Evolutionary conservation across 2,797 vertebrate species (phyloP), one percentile per base, ranked within the genome.

Genomic region (Acanthopagrus latus): DNA sequence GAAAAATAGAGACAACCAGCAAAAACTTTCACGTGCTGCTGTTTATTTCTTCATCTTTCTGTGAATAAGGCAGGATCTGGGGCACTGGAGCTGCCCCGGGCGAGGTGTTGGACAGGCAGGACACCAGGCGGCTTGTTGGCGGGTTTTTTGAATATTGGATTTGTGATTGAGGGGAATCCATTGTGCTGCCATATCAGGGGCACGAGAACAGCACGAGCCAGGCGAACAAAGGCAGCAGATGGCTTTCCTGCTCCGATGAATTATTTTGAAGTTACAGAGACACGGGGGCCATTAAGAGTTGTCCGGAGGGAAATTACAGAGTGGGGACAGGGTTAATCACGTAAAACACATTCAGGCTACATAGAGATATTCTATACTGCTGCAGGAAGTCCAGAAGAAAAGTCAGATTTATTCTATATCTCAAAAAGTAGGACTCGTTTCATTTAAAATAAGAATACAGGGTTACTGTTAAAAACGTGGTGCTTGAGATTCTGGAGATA

Each of bases 191-290:
- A 82, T 87, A 92, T 94, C 85, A 89, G 80, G 88, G 87, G 93
- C 95, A 96, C 95, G 95, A 94, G 95, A 89, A 90, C 90, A 94
- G 93, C 95, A 96, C 95, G 95, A 95, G 95, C 93, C 95, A 85
- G 7, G 58, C 25, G 85, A 82, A 95, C 94, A 95, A 96, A 93
- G 90, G 92, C 78, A 88, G 78, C 95, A 96, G 95, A 94, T 96
- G 95, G 93, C 86, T 85, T 76, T 86, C 80, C 88, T 85, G 87
- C 88, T 85, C 85, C 64, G 65, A 89, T 90, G 64, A 87, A 92
- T 92, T 82, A 89, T 87, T 77, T 58, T 83, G 56, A 90, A 81
- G 72, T 82, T 86, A 78, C 75, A 78, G 55, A 71, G 63, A 87
- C 64, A 74, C 74, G 1, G 65, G 80, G 83, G 12, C 70, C 83